A percentile compares a stretch with the other conserved stretches of the same genome.
phyloP scores from a whole-genome alignment of 2,113 vertebrate species.

The Albula goreensis region DNA sequence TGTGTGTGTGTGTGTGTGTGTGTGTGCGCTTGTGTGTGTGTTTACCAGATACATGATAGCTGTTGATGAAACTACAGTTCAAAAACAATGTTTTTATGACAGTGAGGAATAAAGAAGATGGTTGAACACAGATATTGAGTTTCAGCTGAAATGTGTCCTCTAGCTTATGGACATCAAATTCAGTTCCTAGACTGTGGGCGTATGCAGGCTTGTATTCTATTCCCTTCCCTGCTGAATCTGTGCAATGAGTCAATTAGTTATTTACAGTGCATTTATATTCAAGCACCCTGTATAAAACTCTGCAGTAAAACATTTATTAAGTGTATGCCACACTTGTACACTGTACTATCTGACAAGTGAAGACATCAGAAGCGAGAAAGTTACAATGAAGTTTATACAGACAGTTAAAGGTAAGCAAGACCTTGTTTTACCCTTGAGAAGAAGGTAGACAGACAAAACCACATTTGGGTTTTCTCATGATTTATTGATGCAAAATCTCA shows the following conservation, averaged over 20 bases:
- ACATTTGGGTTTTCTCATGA: conserved; percentile 24
- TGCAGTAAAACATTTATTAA: too few species aligned
- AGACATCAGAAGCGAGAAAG: conserved; percentile 27
- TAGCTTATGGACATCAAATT: too few species aligned
- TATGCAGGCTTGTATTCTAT: neutral
- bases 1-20: conserved; percentile 9
- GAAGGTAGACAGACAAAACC: conserved; percentile 10
- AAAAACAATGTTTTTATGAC: too few species aligned
- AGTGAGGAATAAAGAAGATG: too few species aligned
- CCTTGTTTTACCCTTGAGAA: conserved; percentile 32
- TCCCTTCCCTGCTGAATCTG: neutral
- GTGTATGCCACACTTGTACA: neutral
- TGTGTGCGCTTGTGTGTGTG: neutral
- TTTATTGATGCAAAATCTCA: conserved; percentile 39
- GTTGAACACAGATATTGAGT: too few species aligned
- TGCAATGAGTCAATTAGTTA: too few species aligned
- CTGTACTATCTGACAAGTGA: conserved; percentile 36
- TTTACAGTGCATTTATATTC: too few species aligned
- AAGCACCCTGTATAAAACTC: too few species aligned
- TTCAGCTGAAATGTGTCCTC: too few species aligned
- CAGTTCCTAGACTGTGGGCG: too few species aligned
- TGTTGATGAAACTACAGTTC: too few species aligned
- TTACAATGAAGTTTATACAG: conserved; percentile 33
- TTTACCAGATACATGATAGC: too few species aligned
- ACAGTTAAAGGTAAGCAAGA: conserved; percentile 26